Evolutionary conservation across 2,797 vertebrate species (phyloP).

Genomic region (Enteromius mattozi): DNA sequence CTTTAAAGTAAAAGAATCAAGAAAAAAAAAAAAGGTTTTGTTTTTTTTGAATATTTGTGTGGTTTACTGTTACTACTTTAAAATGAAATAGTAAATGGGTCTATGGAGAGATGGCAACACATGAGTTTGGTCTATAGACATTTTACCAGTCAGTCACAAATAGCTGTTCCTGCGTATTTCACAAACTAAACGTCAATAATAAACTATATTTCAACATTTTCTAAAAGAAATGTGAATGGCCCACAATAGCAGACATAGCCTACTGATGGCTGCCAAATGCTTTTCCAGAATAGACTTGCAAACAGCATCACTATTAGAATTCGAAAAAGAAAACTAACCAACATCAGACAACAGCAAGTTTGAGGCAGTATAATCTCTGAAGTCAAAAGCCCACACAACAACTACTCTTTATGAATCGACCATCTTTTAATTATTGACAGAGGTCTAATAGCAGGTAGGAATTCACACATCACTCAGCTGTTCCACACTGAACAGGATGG

Average conservation of each 20-base stretch:
- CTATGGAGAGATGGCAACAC: neutral
- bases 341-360: neutral
- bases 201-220: neutral
- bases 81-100: neutral
- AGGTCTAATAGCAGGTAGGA: conserved; percentile 83
- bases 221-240: neutral
- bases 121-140: neutral
- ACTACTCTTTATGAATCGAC: conserved; percentile 77
- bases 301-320: too few species aligned
- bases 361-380: neutral
- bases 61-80: neutral
- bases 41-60: neutral
- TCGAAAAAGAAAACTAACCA: too few species aligned
- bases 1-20: neutral
- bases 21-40: neutral
- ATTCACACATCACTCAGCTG: conserved; percentile 81
- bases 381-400: conserved; percentile 65
- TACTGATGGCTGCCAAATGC: neutral
- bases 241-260: neutral
- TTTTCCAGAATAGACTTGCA: neutral
- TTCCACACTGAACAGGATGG: conserved; percentile 76
- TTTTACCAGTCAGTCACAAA: neutral
- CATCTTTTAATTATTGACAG: conserved; percentile 85
- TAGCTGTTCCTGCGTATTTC: too few species aligned
- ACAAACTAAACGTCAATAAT: neutral